Evolutionary conservation across 2,113 vertebrate genomes (phyloP).

Genomic region (Psilopogon haemacephalus): DNA sequence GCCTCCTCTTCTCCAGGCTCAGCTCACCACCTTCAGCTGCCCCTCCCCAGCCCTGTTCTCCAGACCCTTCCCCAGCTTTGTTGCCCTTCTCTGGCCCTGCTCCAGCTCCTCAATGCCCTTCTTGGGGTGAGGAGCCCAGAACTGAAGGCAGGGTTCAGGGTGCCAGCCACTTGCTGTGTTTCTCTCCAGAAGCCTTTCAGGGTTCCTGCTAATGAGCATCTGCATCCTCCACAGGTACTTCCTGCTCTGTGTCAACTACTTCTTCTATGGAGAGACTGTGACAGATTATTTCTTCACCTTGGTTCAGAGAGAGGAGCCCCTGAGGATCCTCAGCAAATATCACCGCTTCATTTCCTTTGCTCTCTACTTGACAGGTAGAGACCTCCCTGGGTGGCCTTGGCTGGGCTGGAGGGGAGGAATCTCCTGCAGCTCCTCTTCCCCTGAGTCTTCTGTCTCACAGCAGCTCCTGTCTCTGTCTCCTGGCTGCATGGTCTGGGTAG

Average conservation of each 20-base stretch:
- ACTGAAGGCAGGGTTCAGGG: no score
- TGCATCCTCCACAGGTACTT: slow-evolving; percentile 87
- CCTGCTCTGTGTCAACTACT: slow-evolving; percentile 97
- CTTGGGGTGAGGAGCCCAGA: no score
- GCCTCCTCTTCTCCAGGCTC: no score
- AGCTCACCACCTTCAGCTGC: no score
- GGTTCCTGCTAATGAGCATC: not conserved
- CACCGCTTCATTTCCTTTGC: slow-evolving; percentile 98
- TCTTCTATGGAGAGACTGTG: slow-evolving; percentile 97
- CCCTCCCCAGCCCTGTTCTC: no score
- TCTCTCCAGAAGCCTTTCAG: not conserved
- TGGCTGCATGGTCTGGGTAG: not conserved
- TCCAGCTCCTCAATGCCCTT: no score
- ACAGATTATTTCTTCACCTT: slow-evolving; percentile 97
- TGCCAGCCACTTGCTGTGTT: not conserved
- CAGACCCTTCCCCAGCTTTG: no score
- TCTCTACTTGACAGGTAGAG: slow-evolving; percentile 91
- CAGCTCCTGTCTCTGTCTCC: not conserved
- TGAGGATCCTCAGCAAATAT: slow-evolving; percentile 97
- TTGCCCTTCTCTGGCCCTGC: no score
- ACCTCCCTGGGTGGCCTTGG: not conserved
- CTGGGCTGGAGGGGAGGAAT: not conserved
- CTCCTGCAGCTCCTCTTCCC: not conserved
- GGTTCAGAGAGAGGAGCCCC: slow-evolving; percentile 95
- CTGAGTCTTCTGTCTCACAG: not conserved